These are phyloP conservation scores for Eubasilissa splendida DNA, from an alignment of 2,888 invertebrate genomes.

Conservation along the genomic window DNA sequence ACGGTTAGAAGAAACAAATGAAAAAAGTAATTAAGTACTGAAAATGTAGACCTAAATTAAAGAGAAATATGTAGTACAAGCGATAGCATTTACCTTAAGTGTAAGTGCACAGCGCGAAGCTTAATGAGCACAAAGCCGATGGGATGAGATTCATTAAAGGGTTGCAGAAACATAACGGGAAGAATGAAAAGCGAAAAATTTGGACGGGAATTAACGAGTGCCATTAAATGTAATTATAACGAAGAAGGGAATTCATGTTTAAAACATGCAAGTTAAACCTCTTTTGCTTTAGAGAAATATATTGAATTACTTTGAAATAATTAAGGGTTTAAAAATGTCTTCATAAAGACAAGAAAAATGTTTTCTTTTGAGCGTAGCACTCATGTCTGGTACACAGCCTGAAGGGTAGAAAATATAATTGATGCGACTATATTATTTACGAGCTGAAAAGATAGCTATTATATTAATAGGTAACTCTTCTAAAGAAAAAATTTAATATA, in stretches of 20 bases:
- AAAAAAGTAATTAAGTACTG: background rate
- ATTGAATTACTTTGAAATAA: background rate
- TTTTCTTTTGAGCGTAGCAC: too few species aligned
- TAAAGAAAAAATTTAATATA: too few species aligned
- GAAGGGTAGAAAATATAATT: too few species aligned
- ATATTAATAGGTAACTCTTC: too few species aligned
- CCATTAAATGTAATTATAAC: constrained; percentile 22
- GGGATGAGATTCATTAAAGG: constrained; percentile 27
- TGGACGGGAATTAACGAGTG: constrained; percentile 25
- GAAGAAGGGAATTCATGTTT: constrained; percentile 9
- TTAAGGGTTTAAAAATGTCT: background rate
- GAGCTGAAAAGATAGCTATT: too few species aligned
- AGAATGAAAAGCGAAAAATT: constrained; percentile 12
- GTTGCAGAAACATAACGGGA: constrained; percentile 11
- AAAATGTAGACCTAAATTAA: constrained; percentile 14
- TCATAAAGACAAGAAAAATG: background rate
- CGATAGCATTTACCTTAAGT: constrained; percentile 20
- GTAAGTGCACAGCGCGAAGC: background rate
- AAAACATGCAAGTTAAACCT: background rate
- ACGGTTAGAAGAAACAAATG: too few species aligned
- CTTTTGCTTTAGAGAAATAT: background rate
- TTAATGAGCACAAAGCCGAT: constrained; percentile 15
- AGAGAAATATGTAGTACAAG: constrained; percentile 6
- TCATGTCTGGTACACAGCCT: too few species aligned
- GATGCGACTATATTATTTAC: too few species aligned